These are phyloP conservation scores for Anadara kagoshimensis DNA, from an alignment of 1,140 invertebrate genomes.

Conservation along the genomic window DNA sequence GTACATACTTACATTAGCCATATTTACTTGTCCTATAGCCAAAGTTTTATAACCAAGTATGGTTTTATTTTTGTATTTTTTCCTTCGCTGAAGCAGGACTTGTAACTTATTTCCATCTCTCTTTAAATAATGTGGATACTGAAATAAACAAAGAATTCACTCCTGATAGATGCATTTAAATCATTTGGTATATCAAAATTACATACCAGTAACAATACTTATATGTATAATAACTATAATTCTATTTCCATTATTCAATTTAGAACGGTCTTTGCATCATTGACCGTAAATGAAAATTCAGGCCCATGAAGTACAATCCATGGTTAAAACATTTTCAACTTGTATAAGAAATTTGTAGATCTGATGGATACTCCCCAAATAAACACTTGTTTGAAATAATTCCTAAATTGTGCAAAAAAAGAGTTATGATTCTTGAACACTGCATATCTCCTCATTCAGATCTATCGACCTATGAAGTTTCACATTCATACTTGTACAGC, in stretches of 20 bases:
- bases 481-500: too few species aligned
- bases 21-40: constrained; percentile 95
- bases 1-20: constrained; percentile 85
- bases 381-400: too few species aligned
- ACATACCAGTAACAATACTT: not conserved
- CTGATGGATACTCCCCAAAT: too few species aligned
- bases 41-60: constrained; percentile 98
- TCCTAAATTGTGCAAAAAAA: too few species aligned
- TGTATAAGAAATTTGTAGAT: too few species aligned
- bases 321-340: too few species aligned
- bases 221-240: not conserved
- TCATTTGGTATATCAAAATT: not conserved
- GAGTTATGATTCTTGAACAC: too few species aligned
- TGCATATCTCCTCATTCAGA: too few species aligned
- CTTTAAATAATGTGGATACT: constrained; percentile 98
- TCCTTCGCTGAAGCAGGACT: constrained; percentile 93
- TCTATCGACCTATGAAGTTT: too few species aligned
- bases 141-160: constrained; percentile 39
- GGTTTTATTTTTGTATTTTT: constrained; percentile 98
- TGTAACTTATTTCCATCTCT: constrained; percentile 94
- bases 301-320: too few species aligned
- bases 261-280: not conserved
- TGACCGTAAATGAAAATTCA: too few species aligned
- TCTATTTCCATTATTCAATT: not conserved
- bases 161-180: not conserved